Percentiles rank a stretch among this genome's conserved stretches.
Conservation (phyloP, 2,888 invertebrate genomes). For the Tetragnatha montana region DNA sequence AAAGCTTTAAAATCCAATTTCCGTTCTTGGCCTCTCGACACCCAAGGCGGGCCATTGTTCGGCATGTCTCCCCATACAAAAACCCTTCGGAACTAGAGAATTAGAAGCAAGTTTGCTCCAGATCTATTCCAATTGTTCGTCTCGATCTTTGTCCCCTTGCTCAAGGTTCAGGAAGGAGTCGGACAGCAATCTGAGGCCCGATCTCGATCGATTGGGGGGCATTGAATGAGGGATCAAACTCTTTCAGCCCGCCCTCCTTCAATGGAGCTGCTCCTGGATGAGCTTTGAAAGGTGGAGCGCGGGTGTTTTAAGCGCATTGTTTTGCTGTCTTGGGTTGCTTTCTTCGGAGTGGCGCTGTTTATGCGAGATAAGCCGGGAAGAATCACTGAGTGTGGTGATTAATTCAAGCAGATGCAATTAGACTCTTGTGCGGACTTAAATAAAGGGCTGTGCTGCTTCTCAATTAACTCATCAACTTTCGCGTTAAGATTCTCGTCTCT, state of each 20-base stretch:
- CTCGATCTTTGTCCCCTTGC: conserved; percentile 8
- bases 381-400: background rate
- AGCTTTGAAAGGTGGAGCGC: background rate
- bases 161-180: background rate
- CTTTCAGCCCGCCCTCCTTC: background rate
- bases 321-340: background rate
- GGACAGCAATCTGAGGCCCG: background rate
- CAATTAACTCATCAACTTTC: too few relatives aligned
- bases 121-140: conserved; percentile 27
- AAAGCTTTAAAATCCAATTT: conserved; percentile 53
- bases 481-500: too few relatives aligned
- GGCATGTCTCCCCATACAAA: conserved; percentile 29
- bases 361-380: background rate
- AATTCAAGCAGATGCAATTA: too few relatives aligned
- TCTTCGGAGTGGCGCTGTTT: background rate
- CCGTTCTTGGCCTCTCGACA: conserved; percentile 14
- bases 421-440: too few relatives aligned
- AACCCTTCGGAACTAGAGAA: conserved; percentile 21
- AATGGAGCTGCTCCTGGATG: background rate
- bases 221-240: background rate
- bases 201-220: background rate
- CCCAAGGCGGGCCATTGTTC: conserved; percentile 17
- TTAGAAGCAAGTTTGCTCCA: conserved; percentile 31
- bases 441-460: too few relatives aligned
- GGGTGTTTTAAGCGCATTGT: background rate